Evolutionary conservation across 2,797 vertebrate species (phyloP), one percentile per base, ranked within the genome.

Genomic region (Taenioides sp.): DNA sequence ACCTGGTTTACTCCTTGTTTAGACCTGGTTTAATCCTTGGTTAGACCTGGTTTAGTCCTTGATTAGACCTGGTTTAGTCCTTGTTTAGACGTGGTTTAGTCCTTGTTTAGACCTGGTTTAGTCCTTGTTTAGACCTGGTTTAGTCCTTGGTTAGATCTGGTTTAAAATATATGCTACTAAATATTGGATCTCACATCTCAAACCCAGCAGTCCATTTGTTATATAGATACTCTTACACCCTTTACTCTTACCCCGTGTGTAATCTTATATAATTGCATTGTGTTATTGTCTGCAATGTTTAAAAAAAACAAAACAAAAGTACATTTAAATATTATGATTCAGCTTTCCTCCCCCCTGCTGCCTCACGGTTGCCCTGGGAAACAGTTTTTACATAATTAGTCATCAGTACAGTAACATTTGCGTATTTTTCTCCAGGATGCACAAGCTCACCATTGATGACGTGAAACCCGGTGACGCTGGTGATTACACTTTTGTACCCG

Each of bases 401-500:
- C 76, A 81, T 87, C 80, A 81, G 75, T 79, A 81, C 81, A 80
- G 84, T 90, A 80, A 89, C 82, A 73, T 78, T 64, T 81, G 84
- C 70, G 60, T 72, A 71, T 74, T 60, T 64, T 43, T 86, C 79
- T 74, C 43, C 80, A 98, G 96, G 89, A 76, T 84, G 80, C 96
- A 98, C 90, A 97, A 96, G 77, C 89, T 98, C 84, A 89, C 89
- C 55, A 96, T 98, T 16, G 91, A 96, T 61, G 94, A 96, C 0
- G 95, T 97, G 82, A 93, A 83, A 31, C 89, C 94, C 0, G 92
- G 93, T 50, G 96, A 98, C 6, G 96, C 95, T 1, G 96, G 95
- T 18, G 96, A 97, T 81, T 98, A 98, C 73, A 95, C 93, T 0
- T 98, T 98, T 10, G 84, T 98, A 54, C 96, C 96, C 0, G 94